These are phyloP conservation scores for Pholis gunnellus DNA, from an alignment of 2,113 vertebrate genomes.

Conservation along the genomic window DNA sequence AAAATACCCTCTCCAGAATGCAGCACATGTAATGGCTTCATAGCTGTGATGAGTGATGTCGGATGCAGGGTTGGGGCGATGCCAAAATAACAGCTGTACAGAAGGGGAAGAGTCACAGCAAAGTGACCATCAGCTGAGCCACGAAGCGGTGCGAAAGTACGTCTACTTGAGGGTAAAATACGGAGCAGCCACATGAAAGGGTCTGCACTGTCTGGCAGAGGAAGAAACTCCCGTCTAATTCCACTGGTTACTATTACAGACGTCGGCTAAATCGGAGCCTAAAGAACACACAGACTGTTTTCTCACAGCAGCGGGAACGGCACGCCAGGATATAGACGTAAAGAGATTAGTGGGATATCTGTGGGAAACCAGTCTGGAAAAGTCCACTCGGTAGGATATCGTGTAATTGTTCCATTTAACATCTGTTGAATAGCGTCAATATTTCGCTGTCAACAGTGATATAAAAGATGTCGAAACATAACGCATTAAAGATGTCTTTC, in stretches of 20 bases:
- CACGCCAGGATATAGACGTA: constrained; percentile 49
- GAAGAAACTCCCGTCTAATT: constrained; percentile 76
- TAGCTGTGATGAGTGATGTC: constrained; percentile 51
- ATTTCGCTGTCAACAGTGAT: constrained; percentile 32
- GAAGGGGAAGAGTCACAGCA: background rate
- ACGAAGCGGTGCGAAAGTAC: constrained; percentile 47
- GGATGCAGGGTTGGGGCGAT: constrained; percentile 30
- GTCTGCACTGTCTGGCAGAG: constrained; percentile 50
- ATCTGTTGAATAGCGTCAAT: constrained; percentile 37
- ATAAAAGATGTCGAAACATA: constrained; percentile 15
- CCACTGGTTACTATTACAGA: constrained; percentile 81
- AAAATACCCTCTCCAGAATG: constrained; percentile 61
- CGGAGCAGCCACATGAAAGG: constrained; percentile 81
- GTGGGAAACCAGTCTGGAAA: constrained; percentile 73
- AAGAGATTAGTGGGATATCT: constrained; percentile 61
- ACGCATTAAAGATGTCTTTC: background rate
- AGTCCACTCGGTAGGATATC: constrained; percentile 45
- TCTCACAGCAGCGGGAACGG: constrained; percentile 61
- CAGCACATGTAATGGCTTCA: constrained; percentile 26
- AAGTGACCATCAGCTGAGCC: constrained; percentile 16
- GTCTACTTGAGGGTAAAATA: constrained; percentile 63
- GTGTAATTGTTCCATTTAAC: constrained; percentile 26
- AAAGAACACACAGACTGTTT: constrained; percentile 81
- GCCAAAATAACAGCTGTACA: constrained; percentile 51
- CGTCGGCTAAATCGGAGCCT: constrained; percentile 76